Conservation (phyloP, 2,888 invertebrate species). For the Athalia circularis region DNA sequence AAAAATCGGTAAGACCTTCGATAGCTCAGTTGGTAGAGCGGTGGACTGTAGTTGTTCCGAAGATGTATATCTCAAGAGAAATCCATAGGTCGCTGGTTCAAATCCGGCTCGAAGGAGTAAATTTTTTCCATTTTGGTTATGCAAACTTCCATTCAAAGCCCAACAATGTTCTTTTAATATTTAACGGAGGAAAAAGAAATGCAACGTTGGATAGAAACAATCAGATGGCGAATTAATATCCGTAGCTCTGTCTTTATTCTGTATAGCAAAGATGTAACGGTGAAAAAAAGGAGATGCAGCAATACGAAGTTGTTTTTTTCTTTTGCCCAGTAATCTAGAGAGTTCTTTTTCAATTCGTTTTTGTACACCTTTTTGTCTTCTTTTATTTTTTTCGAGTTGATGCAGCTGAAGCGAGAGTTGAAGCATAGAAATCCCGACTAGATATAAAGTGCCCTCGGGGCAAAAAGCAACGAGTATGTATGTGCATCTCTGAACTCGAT, state of each 20-base stretch:
- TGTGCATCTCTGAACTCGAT: not conserved
- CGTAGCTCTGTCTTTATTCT: too few relatives aligned
- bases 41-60: constrained; percentile 72
- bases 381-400: not conserved
- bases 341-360: too few relatives aligned
- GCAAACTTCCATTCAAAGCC: not conserved
- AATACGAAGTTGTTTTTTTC: too few relatives aligned
- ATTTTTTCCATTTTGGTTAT: constrained; percentile 51
- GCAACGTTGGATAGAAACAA: too few relatives aligned
- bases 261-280: too few relatives aligned
- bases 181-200: not conserved
- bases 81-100: constrained; percentile 72
- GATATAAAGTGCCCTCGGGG: not conserved
- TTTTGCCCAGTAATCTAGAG: too few relatives aligned
- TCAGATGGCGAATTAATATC: too few relatives aligned
- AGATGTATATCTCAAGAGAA: constrained; percentile 47
- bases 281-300: too few relatives aligned
- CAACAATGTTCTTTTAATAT: not conserved
- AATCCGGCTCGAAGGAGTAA: constrained; percentile 70
- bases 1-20: constrained; percentile 63
- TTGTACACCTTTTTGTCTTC: not conserved
- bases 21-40: constrained; percentile 75
- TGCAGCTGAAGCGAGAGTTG: not conserved
- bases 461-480: not conserved
- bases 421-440: not conserved